phyloP scores from a whole-genome alignment of 2,797 vertebrate genomes.

The Microctenopoma stevenorrisi region DNA sequence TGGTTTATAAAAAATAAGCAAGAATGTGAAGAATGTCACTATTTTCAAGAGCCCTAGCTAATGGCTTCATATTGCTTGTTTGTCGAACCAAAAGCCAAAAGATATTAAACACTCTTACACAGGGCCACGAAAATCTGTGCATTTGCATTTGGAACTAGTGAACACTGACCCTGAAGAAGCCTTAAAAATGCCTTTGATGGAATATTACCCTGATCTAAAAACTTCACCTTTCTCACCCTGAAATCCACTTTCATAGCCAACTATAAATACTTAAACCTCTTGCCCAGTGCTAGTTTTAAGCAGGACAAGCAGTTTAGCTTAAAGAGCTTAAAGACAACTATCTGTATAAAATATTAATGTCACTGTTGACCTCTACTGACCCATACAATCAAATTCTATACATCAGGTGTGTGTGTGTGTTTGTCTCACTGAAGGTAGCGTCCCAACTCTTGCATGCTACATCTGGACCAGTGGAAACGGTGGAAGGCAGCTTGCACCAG shows the following conservation, averaged over 20 bases:
- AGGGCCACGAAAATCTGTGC: no score
- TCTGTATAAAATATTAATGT: constrained; percentile 6
- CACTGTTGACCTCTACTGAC: constrained; percentile 13
- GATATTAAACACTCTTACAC: no score
- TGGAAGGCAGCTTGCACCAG: constrained; percentile 98
- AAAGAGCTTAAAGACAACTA: background rate
- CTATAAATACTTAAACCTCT: background rate
- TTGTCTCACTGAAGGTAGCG: constrained; percentile 93
- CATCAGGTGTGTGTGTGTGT: background rate
- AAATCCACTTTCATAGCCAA: background rate
- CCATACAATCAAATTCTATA: constrained; percentile 16
- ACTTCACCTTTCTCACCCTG: no score
- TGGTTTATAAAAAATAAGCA: background rate
- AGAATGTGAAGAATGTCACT: background rate
- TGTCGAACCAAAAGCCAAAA: no score
- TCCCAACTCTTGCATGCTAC: constrained; percentile 96
- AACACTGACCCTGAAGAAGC: no score
- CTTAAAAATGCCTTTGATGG: background rate
- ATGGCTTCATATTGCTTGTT: no score
- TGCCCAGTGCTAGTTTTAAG: no score
- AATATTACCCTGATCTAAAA: background rate
- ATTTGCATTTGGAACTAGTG: no score
- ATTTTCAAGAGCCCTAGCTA: no score
- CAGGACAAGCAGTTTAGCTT: background rate
- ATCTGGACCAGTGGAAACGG: constrained; percentile 98